Evolutionary conservation across 2,888 invertebrate species (phyloP).

Genomic region (Lycocerus yunnanus): DNA sequence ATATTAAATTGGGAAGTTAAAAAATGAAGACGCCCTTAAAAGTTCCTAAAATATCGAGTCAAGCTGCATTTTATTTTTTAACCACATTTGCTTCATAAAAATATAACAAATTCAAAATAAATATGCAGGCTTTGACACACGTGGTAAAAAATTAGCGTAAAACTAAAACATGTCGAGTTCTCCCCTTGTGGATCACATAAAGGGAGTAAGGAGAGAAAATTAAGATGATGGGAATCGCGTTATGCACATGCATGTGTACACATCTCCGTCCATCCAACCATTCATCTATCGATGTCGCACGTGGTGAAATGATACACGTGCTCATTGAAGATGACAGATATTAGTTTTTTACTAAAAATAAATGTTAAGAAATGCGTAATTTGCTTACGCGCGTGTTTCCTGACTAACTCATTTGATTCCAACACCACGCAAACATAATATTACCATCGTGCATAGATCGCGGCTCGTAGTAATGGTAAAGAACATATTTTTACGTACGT

Average conservation of each 20-base stretch:
- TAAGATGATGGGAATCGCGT: conserved; percentile 13
- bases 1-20: neutral
- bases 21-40: conserved; percentile 12
- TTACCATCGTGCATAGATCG: too few relatives aligned
- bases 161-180: conserved; percentile 25
- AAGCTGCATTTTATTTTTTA: conserved; percentile 22
- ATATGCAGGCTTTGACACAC: conserved; percentile 30
- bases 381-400: conserved; percentile 5
- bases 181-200: too few relatives aligned
- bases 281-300: conserved; percentile 10
- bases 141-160: conserved; percentile 30
- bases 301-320: conserved; percentile 30
- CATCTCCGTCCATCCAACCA: neutral
- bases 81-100: conserved; percentile 25
- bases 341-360: conserved; percentile 9
- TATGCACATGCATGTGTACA: neutral
- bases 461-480: too few relatives aligned
- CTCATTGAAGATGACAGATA: conserved; percentile 21
- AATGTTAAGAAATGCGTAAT: conserved; percentile 5
- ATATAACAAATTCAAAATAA: conserved; percentile 32
- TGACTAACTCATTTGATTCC: neutral
- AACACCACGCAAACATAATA: too few relatives aligned
- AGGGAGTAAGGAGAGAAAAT: too few relatives aligned
- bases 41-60: conserved; percentile 23
- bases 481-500: too few relatives aligned